Percentiles rank a stretch among this genome's conserved stretches.
These are phyloP conservation scores for Mustela nigripes DNA, from an alignment of 2,113 vertebrate genomes.

Conservation along the genomic window DNA sequence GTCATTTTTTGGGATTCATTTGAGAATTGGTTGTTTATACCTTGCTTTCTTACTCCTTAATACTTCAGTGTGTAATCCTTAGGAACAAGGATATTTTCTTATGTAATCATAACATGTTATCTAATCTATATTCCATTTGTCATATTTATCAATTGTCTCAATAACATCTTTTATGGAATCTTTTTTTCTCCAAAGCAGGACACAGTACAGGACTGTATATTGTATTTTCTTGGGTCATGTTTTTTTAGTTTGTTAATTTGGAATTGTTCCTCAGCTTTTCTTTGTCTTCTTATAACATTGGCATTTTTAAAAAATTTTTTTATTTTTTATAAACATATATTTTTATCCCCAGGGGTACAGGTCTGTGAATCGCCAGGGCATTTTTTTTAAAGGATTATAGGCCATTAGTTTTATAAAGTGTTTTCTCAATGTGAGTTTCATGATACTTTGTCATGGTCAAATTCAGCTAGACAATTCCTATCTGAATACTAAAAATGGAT, in stretches of 20 bases:
- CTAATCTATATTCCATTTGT: not conserved
- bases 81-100: not conserved
- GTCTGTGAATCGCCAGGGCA: too few relatives aligned
- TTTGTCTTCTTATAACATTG: not conserved
- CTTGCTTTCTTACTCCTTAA: not conserved
- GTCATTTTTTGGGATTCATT: not conserved
- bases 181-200: not conserved
- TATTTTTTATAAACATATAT: too few relatives aligned
- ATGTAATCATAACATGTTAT: not conserved
- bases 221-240: not conserved
- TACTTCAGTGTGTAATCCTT: not conserved
- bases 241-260: slow-evolving; percentile 1
- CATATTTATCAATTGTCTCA: not conserved
- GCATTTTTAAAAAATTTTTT: not conserved
- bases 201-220: not conserved
- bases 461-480: not conserved
- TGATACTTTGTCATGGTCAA: not conserved
- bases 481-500: not conserved
- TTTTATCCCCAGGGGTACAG: too few relatives aligned
- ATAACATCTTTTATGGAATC: not conserved
- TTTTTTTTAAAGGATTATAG: not conserved
- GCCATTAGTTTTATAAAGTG: not conserved
- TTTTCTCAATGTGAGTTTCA: not conserved
- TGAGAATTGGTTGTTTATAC: not conserved
- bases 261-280: not conserved